Evolutionary conservation across 1,140 invertebrate species (phyloP), one percentile per base, ranked within the genome.

Genomic region (Propsilocerus akamusi): DNA sequence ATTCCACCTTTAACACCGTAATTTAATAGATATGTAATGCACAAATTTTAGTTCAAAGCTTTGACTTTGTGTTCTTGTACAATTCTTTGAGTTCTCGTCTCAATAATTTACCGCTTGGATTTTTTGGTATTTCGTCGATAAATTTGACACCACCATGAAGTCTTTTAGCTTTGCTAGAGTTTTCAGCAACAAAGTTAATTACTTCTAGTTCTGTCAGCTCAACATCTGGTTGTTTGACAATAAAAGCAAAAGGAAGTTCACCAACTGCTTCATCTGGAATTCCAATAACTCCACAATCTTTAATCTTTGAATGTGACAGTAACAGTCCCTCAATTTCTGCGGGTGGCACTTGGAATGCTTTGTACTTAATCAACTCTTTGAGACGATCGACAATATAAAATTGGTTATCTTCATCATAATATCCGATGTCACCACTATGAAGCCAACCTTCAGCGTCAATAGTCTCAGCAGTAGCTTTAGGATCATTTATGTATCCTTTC

Each of bases 331-430:
- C 86, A 52, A 91, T 65, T 65, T 89, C 83, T 2, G 84, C 80
- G 52, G 86, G 85, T 1, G 83, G 70, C 1, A 91, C 84, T 72
- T 88, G 84, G 56, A 76, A 78, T 34, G 77, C 81, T 64, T 86
- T 84, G 57, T 80, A 83, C 59, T 87, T 88, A 47, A 87, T 86
- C 3, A 88, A 63, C 58, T 87, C 83, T 60, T 88, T 88, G 0
- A 85, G 61, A 34, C 85, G 67, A 58, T 87, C 85, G 1, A 83
- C 77, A 54, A 89, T 76, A 52, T 74, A 83, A 55, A 86, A 75
- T 55, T 70, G 75, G 4, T 74, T 75, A 6, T 84, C 71, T 10
- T 73, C 58, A 56, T 88, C 83, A 54, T 76, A 80, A 59, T 80
- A 83, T 1, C 77, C 85, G 50, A 89, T 71, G 62, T 90, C 84